phyloP scores from a whole-genome alignment of 2,113 vertebrate species.

The Macquaria australasica region DNA sequence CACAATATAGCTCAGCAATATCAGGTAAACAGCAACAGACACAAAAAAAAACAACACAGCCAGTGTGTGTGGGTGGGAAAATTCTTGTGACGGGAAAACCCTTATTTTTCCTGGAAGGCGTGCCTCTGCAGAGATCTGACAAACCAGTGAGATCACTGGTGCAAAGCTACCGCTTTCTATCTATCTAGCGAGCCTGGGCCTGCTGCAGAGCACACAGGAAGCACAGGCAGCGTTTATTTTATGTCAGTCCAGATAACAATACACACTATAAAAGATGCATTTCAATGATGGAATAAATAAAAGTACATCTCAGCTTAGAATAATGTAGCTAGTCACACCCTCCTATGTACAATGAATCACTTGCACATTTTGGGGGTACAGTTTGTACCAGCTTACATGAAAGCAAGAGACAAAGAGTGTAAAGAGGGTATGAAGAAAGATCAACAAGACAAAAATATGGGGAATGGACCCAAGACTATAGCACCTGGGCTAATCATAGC shows the following conservation, averaged over 20 bases:
- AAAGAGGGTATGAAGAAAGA: not conserved
- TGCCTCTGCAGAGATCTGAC: slow-evolving; percentile 44
- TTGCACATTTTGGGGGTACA: slow-evolving; percentile 5
- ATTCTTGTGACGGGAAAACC: slow-evolving; percentile 65
- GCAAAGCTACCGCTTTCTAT: slow-evolving; percentile 37
- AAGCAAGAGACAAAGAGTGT: not conserved
- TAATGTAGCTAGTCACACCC: not conserved
- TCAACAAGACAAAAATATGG: not conserved
- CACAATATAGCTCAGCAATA: slow-evolving; percentile 4
- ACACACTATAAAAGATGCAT: not conserved
- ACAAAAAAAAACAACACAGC: slow-evolving; percentile 19
- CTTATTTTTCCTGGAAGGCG: slow-evolving; percentile 58
- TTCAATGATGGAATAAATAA: slow-evolving; percentile 32
- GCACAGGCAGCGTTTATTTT: slow-evolving; percentile 25
- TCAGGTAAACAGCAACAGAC: slow-evolving; percentile 34
- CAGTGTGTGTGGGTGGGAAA: slow-evolving; percentile 40
- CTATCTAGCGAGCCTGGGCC: slow-evolving; percentile 49
- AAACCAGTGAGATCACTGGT: slow-evolving; percentile 57
- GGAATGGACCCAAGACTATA: not conserved
- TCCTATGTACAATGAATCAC: not conserved
- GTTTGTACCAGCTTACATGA: slow-evolving; percentile 4
- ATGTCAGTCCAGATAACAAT: slow-evolving; percentile 30
- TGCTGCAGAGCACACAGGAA: slow-evolving; percentile 55
- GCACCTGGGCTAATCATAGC: slow-evolving; percentile 24
- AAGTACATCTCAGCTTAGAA: not conserved